These are phyloP conservation scores for Odocoileus hemionus DNA, from an alignment of 2,113 vertebrate genomes.

Conservation along the genomic window DNA sequence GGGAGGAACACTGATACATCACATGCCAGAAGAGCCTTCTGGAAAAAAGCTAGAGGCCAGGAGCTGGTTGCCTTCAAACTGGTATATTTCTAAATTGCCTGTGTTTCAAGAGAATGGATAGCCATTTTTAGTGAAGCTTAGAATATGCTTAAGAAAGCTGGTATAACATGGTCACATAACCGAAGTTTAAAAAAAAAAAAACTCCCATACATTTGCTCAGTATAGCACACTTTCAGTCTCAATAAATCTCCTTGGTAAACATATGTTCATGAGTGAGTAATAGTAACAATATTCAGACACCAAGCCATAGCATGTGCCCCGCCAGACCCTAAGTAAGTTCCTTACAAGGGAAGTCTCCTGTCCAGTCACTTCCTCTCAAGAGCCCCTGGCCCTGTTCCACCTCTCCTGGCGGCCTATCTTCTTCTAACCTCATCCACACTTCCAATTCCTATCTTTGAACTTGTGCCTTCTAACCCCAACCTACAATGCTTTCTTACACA, in stretches of 20 bases:
- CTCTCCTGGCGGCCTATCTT: not conserved
- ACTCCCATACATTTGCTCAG: not conserved
- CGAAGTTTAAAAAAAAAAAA: not conserved
- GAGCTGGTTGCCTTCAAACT: not conserved
- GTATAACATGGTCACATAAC: not conserved
- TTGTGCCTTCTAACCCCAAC: not conserved
- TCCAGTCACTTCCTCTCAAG: not conserved
- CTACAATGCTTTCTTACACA: not conserved
- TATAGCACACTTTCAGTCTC: not conserved
- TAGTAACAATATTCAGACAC: not conserved
- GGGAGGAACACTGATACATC: not conserved
- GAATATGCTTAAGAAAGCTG: not conserved
- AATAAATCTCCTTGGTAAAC: not conserved
- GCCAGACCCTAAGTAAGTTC: not conserved
- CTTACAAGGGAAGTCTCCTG: not conserved
- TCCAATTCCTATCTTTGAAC: not conserved
- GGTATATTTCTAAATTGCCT: not conserved
- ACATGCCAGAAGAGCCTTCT: not conserved
- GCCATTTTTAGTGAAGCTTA: not conserved
- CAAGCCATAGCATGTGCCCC: not conserved
- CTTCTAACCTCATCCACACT: not conserved
- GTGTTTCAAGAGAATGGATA: not conserved
- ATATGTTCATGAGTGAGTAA: not conserved
- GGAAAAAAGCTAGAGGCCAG: not conserved
- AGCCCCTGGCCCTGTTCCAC: not conserved